phyloP scores from a whole-genome alignment of 2,888 invertebrate genomes.

The Syrista parreyssii region DNA sequence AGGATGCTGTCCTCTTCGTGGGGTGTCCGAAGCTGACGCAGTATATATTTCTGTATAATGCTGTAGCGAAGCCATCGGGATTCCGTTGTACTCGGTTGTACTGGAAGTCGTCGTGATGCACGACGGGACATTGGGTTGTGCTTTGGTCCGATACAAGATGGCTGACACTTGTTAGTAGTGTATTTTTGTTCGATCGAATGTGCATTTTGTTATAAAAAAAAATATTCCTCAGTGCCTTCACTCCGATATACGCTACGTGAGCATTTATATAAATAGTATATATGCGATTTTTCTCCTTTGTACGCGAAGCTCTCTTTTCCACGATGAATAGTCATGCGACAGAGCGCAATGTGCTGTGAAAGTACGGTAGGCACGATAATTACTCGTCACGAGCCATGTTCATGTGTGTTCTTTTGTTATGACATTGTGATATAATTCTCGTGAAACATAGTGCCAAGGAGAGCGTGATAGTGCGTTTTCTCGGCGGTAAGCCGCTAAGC shows the following conservation, averaged over 20 bases:
- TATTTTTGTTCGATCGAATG: conserved; percentile 52
- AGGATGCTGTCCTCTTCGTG: background rate
- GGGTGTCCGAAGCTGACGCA: background rate
- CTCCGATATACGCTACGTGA: conserved; percentile 22
- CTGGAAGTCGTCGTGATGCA: conserved; percentile 34
- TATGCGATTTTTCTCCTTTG: conserved; percentile 25
- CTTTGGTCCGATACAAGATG: conserved; percentile 62
- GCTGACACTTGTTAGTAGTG: conserved; percentile 67
- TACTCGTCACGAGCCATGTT: conserved; percentile 48
- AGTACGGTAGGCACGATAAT: conserved; percentile 42
- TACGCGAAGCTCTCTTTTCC: conserved; percentile 18
- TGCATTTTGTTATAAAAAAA: conserved; percentile 39
- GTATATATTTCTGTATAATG: background rate
- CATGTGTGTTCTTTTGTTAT: conserved; percentile 51
- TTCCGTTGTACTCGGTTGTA: conserved; percentile 10
- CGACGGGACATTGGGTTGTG: conserved; percentile 46
- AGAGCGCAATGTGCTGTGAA: conserved; percentile 50
- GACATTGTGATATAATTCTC: conserved; percentile 49
- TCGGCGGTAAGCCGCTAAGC: conserved; percentile 13
- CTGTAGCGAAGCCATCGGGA: background rate
- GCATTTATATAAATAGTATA: conserved; percentile 15
- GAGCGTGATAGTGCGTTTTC: conserved; percentile 8
- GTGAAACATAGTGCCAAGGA: conserved; percentile 11
- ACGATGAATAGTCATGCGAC: conserved; percentile 43
- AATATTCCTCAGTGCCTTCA: conserved; percentile 42